Evolutionary conservation across 2,113 vertebrate genomes (phyloP).

Genomic region (Triplophysa tibetana): DNA sequence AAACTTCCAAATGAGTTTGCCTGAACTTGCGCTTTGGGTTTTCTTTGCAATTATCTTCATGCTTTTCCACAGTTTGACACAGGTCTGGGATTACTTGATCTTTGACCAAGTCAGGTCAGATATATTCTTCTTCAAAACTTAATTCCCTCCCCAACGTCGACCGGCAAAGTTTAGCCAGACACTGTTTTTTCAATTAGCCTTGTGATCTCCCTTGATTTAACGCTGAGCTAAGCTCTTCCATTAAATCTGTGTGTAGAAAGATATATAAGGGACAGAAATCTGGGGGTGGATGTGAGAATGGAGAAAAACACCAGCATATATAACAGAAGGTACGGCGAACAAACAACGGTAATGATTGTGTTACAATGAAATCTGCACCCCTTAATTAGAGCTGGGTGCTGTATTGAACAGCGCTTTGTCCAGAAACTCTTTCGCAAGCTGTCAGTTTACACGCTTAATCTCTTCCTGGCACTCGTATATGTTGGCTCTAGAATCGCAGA

Average conservation of each 20-base stretch:
- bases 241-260: background rate
- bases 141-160: conserved; percentile 31
- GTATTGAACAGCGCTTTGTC: conserved; percentile 38
- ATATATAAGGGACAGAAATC: background rate
- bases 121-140: conserved; percentile 25
- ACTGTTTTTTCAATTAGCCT: conserved; percentile 58
- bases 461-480: conserved; percentile 8
- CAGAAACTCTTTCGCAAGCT: conserved; percentile 33
- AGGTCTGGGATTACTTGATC: conserved; percentile 51
- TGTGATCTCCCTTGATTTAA: conserved; percentile 34
- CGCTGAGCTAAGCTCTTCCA: background rate
- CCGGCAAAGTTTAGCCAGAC: conserved; percentile 31
- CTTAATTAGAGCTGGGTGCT: conserved; percentile 39
- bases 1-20: conserved; percentile 47
- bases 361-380: conserved; percentile 35
- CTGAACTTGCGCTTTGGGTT: conserved; percentile 8
- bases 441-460: conserved; percentile 43
- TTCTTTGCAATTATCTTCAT: conserved; percentile 50
- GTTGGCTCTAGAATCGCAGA: background rate
- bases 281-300: conserved; percentile 13
- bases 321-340: conserved; percentile 10
- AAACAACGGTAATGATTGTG: conserved; percentile 45
- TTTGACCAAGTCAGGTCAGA: conserved; percentile 28
- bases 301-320: conserved; percentile 12
- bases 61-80: conserved; percentile 7